Percentiles rank a stretch among this genome's conserved stretches.
phyloP scores from a whole-genome alignment of 2,113 vertebrate species.

The Hyperoodon ampullatus region DNA sequence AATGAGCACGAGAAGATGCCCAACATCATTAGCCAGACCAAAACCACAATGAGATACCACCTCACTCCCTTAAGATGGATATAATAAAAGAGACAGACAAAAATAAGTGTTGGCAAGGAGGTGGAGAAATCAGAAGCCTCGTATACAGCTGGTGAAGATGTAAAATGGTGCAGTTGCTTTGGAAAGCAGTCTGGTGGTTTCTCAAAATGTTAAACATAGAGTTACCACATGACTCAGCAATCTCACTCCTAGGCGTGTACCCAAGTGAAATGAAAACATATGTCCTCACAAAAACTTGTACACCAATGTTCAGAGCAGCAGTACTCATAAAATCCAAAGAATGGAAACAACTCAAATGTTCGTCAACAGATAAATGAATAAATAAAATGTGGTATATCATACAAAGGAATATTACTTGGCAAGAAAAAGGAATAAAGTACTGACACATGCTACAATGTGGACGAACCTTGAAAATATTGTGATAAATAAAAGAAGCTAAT shows the following conservation, averaged over 20 bases:
- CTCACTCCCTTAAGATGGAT: not conserved
- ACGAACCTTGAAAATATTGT: not conserved
- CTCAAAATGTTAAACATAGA: not conserved
- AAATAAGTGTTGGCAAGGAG: not conserved
- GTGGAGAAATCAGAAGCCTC: not conserved
- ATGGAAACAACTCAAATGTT: not conserved
- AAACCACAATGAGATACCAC: not conserved
- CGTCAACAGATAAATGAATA: not conserved
- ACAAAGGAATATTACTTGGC: not conserved
- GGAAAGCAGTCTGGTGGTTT: not conserved
- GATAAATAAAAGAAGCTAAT: not conserved
- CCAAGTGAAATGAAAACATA: not conserved
- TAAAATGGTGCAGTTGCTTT: not conserved
- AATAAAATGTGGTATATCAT: accelerated
- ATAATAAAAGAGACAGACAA: not conserved
- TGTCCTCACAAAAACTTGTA: not conserved
- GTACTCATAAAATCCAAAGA: not conserved
- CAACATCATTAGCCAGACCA: not conserved
- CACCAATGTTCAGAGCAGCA: not conserved
- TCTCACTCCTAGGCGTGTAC: too few species aligned
- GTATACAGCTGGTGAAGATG: too few species aligned
- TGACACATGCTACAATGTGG: accelerated
- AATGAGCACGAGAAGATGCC: not conserved
- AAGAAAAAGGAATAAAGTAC: not conserved
- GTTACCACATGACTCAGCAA: accelerated